Evolutionary conservation across 2,888 invertebrate species (phyloP).

Genomic region (Pachydiplax longipennis): DNA sequence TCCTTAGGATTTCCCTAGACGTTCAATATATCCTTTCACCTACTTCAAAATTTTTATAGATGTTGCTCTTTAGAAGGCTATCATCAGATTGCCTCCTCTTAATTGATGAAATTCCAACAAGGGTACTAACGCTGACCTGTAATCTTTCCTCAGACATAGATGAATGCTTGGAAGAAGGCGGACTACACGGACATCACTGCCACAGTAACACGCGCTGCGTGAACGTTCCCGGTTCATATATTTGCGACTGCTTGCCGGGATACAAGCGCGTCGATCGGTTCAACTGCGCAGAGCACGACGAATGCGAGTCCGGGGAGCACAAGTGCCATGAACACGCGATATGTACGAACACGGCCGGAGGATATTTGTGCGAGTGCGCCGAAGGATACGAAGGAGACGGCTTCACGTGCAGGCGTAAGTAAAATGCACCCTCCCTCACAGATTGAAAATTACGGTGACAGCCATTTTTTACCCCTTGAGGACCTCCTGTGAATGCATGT

Average conservation of each 20-base stretch:
- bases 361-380: constrained; percentile 78
- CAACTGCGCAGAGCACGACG: constrained; percentile 82
- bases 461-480: too few relatives aligned
- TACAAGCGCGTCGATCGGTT: constrained; percentile 75
- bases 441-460: too few relatives aligned
- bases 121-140: not conserved
- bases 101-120: too few relatives aligned
- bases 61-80: too few relatives aligned
- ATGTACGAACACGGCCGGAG: constrained; percentile 83
- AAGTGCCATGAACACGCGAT: constrained; percentile 77
- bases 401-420: constrained; percentile 80
- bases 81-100: too few relatives aligned
- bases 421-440: not conserved
- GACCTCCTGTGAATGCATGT: too few relatives aligned
- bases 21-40: too few relatives aligned
- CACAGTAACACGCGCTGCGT: constrained; percentile 83
- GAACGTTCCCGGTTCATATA: constrained; percentile 82
- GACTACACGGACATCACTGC: constrained; percentile 83
- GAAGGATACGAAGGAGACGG: constrained; percentile 81
- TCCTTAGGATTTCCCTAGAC: too few relatives aligned
- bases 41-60: too few relatives aligned
- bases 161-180: constrained; percentile 82
- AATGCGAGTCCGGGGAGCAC: constrained; percentile 76
- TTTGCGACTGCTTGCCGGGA: constrained; percentile 83
- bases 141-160: constrained; percentile 72